phyloP scores from a whole-genome alignment of 2,797 vertebrate genomes.

The Florisuga fusca region DNA sequence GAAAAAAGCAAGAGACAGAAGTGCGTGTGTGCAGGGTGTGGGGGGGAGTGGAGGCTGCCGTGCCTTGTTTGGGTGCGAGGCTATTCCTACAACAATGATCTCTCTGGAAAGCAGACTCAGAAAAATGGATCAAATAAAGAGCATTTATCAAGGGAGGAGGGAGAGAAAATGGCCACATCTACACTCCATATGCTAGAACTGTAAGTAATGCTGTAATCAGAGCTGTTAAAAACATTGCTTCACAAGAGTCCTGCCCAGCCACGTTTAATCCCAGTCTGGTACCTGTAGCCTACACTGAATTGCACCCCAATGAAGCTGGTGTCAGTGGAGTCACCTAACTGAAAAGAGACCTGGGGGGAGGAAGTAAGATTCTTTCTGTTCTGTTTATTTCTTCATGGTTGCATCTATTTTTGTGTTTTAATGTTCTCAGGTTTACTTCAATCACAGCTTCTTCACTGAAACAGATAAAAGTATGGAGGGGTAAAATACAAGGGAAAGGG shows the following conservation, averaged over 20 bases:
- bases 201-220: not conserved
- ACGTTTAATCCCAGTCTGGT: fast-evolving
- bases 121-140: not conserved
- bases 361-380: not conserved
- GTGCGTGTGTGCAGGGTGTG: not conserved
- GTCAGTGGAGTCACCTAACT: not conserved
- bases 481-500: not conserved
- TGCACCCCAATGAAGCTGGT: not conserved
- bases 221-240: not conserved
- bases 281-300: not conserved
- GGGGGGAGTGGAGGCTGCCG: not conserved
- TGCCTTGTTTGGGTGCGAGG: not conserved
- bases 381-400: not conserved
- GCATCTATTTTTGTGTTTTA: not conserved
- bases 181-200: not conserved
- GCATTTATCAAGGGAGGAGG: not conserved
- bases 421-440: not conserved
- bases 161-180: not conserved
- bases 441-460: not conserved
- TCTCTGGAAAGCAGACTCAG: not conserved
- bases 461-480: not conserved
- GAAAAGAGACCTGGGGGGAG: not conserved
- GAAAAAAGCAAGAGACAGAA: not conserved
- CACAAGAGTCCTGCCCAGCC: not conserved
- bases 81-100: slow-evolving; percentile 26